Conservation (phyloP, 2,797 vertebrate species). For the Orestias chungarensis region DNA sequence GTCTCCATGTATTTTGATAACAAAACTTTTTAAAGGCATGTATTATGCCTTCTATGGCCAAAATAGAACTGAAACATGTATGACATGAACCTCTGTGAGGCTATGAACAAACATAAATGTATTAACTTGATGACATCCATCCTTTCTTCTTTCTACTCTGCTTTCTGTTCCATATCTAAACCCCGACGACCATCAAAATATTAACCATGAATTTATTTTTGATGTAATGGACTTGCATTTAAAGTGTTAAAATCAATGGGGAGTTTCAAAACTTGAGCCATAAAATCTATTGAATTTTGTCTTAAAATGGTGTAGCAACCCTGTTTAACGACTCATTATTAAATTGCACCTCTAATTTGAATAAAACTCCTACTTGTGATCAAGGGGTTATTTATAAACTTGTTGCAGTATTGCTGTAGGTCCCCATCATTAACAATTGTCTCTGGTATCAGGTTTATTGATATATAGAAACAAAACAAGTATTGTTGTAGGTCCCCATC, state of each 20-base stretch:
- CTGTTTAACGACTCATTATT: not conserved
- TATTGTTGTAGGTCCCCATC: not conserved
- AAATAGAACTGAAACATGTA: not conserved
- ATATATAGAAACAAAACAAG: too few species aligned
- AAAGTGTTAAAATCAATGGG: not conserved
- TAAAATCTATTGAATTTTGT: not conserved
- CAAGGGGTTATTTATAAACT: not conserved
- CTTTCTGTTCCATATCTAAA: not conserved
- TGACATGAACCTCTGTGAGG: not conserved
- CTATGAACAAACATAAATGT: not conserved
- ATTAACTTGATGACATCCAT: not conserved
- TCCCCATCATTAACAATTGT: not conserved
- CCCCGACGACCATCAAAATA: not conserved
- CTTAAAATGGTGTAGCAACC: not conserved
- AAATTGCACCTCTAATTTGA: not conserved
- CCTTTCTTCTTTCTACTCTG: not conserved
- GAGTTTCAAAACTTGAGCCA: not conserved
- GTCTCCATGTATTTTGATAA: conserved; percentile 35
- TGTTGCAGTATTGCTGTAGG: not conserved
- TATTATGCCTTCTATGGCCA: not conserved
- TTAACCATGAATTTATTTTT: not conserved
- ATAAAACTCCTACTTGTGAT: not conserved
- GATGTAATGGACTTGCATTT: not conserved
- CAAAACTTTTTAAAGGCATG: conserved; percentile 14
- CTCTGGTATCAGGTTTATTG: too few species aligned